These are phyloP conservation scores for crab-eating macaque (Macaca fascicularis) DNA, from an alignment of 2,113 vertebrate species.

Conservation along the genomic window DNA sequence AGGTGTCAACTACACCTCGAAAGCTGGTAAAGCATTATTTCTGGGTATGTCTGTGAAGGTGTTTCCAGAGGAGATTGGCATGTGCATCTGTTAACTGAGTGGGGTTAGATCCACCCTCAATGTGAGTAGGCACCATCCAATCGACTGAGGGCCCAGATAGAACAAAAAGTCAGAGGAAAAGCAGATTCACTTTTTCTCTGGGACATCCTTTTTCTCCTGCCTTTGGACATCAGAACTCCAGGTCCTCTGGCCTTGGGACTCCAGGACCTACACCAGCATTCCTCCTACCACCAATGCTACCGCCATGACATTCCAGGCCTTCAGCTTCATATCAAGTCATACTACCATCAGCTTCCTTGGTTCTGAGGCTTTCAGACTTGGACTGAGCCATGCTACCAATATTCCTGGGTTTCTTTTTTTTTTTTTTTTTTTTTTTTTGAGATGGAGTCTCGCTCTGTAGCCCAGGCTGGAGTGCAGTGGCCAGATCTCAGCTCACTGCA, in stretches of 20 bases:
- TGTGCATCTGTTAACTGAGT: not conserved
- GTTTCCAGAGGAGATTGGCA: not conserved
- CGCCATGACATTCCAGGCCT: not conserved
- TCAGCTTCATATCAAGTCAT: not conserved
- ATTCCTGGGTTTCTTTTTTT: not conserved
- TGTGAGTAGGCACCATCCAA: not conserved
- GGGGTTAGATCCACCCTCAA: not conserved
- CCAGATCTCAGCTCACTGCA: too few species aligned
- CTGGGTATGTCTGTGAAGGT: not conserved
- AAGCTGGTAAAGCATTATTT: not conserved
- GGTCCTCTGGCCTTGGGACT: not conserved
- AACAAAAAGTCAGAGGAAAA: not conserved
- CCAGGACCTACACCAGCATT: not conserved
- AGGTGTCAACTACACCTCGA: not conserved
- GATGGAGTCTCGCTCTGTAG: too few species aligned
- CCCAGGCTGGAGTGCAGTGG: too few species aligned
- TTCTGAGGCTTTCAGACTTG: not conserved
- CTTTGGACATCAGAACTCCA: not conserved
- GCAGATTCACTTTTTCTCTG: not conserved
- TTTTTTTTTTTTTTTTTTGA: too few species aligned
- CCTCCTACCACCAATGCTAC: not conserved
- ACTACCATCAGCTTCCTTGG: not conserved
- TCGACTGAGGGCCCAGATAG: not conserved
- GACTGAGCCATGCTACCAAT: not conserved
- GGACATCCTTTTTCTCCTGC: not conserved